Percentiles rank a stretch among this genome's conserved stretches.
Evolutionary conservation across 2,113 vertebrate species (phyloP).

Genomic region (Diadophis punctatus): DNA sequence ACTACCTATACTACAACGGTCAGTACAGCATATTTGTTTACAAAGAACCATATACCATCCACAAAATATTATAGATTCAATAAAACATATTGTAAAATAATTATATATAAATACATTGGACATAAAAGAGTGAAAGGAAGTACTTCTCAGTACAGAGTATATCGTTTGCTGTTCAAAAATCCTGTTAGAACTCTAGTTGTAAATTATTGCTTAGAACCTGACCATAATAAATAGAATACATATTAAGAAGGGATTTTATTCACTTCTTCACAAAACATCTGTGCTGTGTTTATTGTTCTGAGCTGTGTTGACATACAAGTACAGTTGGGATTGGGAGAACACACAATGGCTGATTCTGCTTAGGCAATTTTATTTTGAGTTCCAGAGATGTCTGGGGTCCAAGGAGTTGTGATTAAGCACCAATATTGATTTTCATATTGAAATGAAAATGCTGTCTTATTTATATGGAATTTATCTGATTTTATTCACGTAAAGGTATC

Average conservation of each 20-base stretch:
- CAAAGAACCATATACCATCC: not conserved
- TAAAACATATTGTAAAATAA: not conserved
- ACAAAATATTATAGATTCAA: not conserved
- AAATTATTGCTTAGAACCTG: not conserved
- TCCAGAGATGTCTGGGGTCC: not conserved
- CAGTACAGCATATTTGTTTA: not conserved
- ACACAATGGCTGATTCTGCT: not conserved
- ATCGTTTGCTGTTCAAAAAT: not conserved
- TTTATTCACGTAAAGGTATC: not conserved
- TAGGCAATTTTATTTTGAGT: not conserved
- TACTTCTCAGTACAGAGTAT: not conserved
- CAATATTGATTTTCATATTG: not conserved
- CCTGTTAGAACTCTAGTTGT: not conserved
- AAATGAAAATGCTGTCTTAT: not conserved
- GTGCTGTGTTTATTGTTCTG: not conserved
- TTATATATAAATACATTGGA: not conserved
- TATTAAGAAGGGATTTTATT: not conserved
- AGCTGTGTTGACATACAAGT: not conserved
- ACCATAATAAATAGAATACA: not conserved
- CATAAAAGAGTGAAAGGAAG: not conserved
- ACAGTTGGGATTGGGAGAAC: not conserved
- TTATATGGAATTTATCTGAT: not conserved
- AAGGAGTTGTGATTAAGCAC: not conserved
- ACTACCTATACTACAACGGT: no score
- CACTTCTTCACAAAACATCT: not conserved